Base-by-base conservation (phyloP, 2,888 invertebrate species). In the Spisula solida region DNA sequence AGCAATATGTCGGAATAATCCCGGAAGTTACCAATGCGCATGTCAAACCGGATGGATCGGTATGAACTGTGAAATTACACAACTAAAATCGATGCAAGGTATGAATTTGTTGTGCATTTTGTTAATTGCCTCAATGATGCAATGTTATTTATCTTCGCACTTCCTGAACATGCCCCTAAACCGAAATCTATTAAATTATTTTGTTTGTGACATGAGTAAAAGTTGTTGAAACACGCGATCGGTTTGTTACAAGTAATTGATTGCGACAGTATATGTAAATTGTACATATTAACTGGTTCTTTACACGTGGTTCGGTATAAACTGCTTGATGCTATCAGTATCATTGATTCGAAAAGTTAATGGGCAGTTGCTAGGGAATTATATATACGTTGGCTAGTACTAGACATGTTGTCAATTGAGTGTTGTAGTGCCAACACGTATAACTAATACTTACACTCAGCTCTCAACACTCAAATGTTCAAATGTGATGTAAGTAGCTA, bases 1-100 rank as follows among this genome's bases (percentile, higher is more conserved):
- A 16, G 93, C 92, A 16, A 78, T 89, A 0, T 94, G 94, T 78
- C 81, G 88, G 2, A 94, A 94, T 82, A 83, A 70, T 20, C 91
- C 91, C 18, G 94, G 94, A 81, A 88, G 90, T 12, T 94, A 90
- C 80, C 85, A 85, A 20, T 94, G 94, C 86, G 88, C 89, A 41
- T 94, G 94, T 87, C 86, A 87, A 47, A 86, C 88, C 8, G 93
- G 92, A 18, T 94, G 93, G 93, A 89, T 91, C 29, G 94, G 94
- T n/a, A 86, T 88, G 60, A 81, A 85, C 12, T 94, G 94, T 83
- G 92, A 93, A 90, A 86, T 93, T 80, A 85, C 88, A 87, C 83
- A 81, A 31, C 81, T 25, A 18, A 56, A 56, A 16, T 56, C 85
- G 16, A 1, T 85, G 6, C 29, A 51, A 79, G 85, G 85, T 85